Evolutionary conservation across 2,888 invertebrate genomes (phyloP).

Genomic region (Cryptosula pallasiana): DNA sequence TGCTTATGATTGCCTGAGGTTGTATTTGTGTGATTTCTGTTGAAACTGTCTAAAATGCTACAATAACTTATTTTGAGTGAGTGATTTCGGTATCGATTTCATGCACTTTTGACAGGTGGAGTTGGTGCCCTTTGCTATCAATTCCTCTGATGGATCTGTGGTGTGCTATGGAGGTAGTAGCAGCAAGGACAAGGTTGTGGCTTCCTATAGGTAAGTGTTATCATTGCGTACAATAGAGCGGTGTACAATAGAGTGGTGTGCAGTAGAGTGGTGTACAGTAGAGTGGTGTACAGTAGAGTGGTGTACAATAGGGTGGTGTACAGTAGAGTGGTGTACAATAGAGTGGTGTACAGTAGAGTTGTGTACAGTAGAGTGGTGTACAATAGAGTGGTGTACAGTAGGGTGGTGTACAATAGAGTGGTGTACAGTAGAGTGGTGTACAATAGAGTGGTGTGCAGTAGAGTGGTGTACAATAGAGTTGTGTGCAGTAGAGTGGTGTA

Average conservation of each 20-base stretch:
- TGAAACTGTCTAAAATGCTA: no score
- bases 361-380: not conserved
- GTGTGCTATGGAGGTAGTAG: conserved; percentile 5
- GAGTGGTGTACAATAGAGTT: not conserved
- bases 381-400: no score
- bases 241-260: not conserved
- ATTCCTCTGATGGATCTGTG: not conserved
- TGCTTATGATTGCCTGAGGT: no score
- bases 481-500: not conserved
- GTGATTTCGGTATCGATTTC: no score
- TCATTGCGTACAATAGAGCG: no score
- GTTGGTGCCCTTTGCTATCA: not conserved
- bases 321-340: not conserved
- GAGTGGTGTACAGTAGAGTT: not conserved
- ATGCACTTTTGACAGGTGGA: not conserved
- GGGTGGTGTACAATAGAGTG: no score
- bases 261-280: not conserved
- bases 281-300: no score
- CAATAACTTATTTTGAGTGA: no score
- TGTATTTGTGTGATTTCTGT: no score
- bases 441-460: no score
- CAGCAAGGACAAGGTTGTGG: not conserved
- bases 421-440: no score
- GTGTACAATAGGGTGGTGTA: not conserved
- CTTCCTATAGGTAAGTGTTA: conserved; percentile 8